Evolutionary conservation across 1,140 invertebrate genomes (phyloP), one percentile per base, ranked within the genome.

Genomic region (Hyles vespertilio): DNA sequence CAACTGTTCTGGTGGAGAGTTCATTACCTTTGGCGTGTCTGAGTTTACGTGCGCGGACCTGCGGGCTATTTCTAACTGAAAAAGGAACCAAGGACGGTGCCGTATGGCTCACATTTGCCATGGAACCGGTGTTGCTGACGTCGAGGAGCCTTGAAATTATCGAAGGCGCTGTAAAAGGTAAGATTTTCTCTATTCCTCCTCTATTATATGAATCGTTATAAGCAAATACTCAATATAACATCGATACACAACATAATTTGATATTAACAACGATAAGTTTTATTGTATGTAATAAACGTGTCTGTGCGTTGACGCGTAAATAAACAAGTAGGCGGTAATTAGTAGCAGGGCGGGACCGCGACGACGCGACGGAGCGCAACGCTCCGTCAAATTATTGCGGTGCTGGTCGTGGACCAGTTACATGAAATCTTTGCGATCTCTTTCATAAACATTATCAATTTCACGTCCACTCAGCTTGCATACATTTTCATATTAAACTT

Each of bases 251-350:
- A n/a, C n/a, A n/a, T n/a, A n/a, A n/a, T 2, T 22, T 22, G 22
- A 22, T 22, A 22, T 22, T 22, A 22, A 22, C 22, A 22, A 1
- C 22, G 22, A 22, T 22, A 22, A 53, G 36, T 59, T 59, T 47
- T 59, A 32, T 60, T 45, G 36, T 40, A 2, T 40, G 8, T 40
- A 5, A 40, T 40, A 40, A 22, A 40, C 36, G 36, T 5, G 36
- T 40, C 36, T 40, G 8, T 5, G 8, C 4, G 36, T 5, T 40
- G 36, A 59, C 59, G 55, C 57, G 66, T 83, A 76, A 74, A 77
- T 82, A 82, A 86, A 78, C 76, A 81, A 77, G 78, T 76, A 81
- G 74, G 72, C 72, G 72, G 77, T 72, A 79, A 85, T 85, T 84
- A 81, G 77, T 68, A 10, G 53, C 5, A 56, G 72, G 81, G 79